Evolutionary conservation across 2,113 vertebrate genomes (phyloP).

Genomic region (Rhineura floridana): DNA sequence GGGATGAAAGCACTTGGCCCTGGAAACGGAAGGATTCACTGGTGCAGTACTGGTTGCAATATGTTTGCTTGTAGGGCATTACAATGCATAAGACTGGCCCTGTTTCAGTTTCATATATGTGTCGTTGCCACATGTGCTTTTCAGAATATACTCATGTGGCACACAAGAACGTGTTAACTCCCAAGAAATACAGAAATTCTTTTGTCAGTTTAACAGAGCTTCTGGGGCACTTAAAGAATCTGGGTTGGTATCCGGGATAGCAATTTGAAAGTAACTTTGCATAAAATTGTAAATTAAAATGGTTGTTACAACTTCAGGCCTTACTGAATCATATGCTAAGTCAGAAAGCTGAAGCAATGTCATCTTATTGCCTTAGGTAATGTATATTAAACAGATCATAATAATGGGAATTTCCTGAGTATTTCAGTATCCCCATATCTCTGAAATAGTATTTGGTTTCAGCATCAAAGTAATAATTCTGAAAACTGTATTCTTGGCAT

Average conservation of each 20-base stretch:
- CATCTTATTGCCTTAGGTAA: background rate
- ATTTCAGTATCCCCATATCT: background rate
- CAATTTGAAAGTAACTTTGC: background rate
- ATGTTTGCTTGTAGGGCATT: background rate
- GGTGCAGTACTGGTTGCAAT: background rate
- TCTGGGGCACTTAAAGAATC: background rate
- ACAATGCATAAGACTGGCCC: background rate
- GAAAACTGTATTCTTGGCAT: background rate
- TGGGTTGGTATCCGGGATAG: background rate
- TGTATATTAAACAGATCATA: background rate
- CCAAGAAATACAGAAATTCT: background rate
- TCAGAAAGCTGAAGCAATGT: background rate
- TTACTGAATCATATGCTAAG: background rate
- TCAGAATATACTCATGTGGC: background rate
- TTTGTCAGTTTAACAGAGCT: background rate
- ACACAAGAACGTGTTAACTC: background rate
- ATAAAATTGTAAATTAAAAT: conserved; percentile 10
- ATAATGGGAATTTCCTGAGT: conserved; percentile 2
- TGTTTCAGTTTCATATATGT: background rate
- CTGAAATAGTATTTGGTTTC: background rate
- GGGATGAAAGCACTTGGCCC: background rate
- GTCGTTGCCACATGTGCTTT: background rate
- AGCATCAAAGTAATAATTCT: background rate
- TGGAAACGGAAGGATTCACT: background rate
- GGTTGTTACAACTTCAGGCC: background rate